Evolutionary conservation across 2,113 vertebrate genomes (phyloP).

Genomic region (Microtus pennsylvanicus): DNA sequence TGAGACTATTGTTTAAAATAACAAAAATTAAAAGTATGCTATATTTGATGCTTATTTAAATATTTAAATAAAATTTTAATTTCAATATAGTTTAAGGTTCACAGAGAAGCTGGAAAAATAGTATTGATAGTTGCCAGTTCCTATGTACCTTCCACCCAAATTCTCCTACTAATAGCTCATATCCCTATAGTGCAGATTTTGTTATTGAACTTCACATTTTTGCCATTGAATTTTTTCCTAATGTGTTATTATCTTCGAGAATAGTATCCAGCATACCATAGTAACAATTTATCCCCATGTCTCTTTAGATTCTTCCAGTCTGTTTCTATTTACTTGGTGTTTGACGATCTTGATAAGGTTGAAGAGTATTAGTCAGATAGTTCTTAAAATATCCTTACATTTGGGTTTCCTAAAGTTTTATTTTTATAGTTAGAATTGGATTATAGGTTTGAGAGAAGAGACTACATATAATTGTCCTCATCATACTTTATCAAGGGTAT

Average conservation of each 20-base stretch:
- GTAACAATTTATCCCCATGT: conserved; percentile 21
- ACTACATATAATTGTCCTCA: not conserved
- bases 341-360: conserved; percentile 5
- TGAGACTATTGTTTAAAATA: conserved; percentile 19
- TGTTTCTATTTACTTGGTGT: conserved; percentile 39
- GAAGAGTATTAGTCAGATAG: not conserved
- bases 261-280: conserved; percentile 15
- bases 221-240: conserved; percentile 44
- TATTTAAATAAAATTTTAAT: conserved; percentile 36
- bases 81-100: conserved; percentile 28
- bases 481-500: not conserved
- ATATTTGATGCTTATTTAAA: conserved; percentile 36
- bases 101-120: conserved; percentile 37
- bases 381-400: conserved; percentile 40
- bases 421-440: conserved; percentile 28
- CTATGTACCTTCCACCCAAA: not conserved
- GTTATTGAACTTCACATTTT: conserved; percentile 17
- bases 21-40: conserved; percentile 19
- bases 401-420: conserved; percentile 2
- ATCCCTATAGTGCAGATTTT: not conserved
- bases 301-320: not conserved
- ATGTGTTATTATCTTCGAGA: not conserved
- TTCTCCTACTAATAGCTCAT: conserved; percentile 26
- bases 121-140: not conserved
- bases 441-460: not conserved